A percentile compares a stretch with the other conserved stretches of the same genome.
Conservation (phyloP, 2,113 vertebrate genomes). For the Rallus limicola region DNA sequence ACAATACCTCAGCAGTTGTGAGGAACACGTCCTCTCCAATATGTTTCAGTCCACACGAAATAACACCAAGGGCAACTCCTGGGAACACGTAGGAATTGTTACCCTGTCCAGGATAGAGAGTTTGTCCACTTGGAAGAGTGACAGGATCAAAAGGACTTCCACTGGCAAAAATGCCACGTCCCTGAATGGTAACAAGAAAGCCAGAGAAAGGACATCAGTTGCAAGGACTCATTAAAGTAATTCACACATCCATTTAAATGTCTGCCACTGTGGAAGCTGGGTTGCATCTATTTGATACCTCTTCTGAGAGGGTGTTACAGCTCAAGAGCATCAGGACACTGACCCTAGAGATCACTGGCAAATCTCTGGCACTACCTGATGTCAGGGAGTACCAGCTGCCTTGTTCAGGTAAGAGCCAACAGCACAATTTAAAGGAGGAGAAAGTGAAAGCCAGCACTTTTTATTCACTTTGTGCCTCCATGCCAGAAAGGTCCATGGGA, state of each 20-base stretch:
- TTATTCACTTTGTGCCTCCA: background rate
- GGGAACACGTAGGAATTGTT: constrained; percentile 99
- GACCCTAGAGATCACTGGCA: background rate
- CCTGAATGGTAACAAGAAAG: constrained; percentile 75
- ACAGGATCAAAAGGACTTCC: constrained; percentile 95
- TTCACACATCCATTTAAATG: background rate
- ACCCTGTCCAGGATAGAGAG: constrained; percentile 91
- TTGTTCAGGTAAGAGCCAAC: background rate
- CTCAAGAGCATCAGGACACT: background rate
- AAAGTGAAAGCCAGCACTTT: background rate
- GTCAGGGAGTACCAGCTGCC: background rate
- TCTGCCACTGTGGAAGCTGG: background rate
- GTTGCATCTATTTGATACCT: background rate
- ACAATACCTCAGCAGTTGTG: constrained; percentile 88
- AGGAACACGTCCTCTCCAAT: constrained; percentile 89
- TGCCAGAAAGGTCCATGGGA: background rate
- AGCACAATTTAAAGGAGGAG: background rate
- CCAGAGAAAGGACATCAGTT: background rate
- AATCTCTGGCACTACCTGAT: background rate
- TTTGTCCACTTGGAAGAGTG: constrained; percentile 85
- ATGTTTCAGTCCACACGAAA: constrained; percentile 83
- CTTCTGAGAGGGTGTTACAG: background rate
- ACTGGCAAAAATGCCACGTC: constrained; percentile 92
- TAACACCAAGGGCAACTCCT: constrained; percentile 89
- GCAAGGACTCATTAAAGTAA: background rate